phyloP scores from a whole-genome alignment of 2,797 vertebrate species.

The Babyrousa celebensis region DNA sequence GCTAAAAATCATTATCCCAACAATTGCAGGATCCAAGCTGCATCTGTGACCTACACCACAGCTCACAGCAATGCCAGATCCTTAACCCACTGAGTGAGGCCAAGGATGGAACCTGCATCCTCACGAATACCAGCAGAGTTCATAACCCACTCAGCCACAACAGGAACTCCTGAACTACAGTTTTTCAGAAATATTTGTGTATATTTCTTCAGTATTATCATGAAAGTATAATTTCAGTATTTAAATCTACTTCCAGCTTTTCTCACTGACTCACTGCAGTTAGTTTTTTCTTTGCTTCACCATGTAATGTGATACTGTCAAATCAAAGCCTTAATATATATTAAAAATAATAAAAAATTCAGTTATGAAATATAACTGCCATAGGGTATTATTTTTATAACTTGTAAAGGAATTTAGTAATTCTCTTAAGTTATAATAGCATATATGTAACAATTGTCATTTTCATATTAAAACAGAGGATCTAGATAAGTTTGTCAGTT shows the following conservation, averaged over 20 bases:
- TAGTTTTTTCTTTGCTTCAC: constrained; percentile 42
- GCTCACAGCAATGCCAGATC: too few species aligned
- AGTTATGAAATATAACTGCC: constrained; percentile 14
- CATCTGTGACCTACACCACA: too few species aligned
- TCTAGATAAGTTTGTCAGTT: constrained; percentile 48
- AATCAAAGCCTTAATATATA: constrained; percentile 5
- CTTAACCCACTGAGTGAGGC: too few species aligned
- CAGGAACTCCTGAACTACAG: background rate
- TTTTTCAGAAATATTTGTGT: background rate
- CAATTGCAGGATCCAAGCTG: too few species aligned
- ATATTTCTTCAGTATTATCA: background rate
- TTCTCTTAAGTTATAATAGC: constrained; percentile 15
- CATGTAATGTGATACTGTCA: background rate
- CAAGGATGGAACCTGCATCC: too few species aligned
- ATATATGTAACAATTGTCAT: constrained; percentile 21
- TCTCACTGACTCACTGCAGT: background rate
- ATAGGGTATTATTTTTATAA: constrained; percentile 19
- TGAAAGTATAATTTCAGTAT: background rate
- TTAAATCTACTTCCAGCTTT: background rate
- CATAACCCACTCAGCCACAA: too few species aligned
- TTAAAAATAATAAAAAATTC: constrained; percentile 28
- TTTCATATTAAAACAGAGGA: constrained; percentile 46
- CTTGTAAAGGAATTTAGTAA: constrained; percentile 23
- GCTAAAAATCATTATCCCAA: too few species aligned
- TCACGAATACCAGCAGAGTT: too few species aligned